Evolutionary conservation across 2,113 vertebrate species (phyloP).

Genomic region (Neoarius graeffei): DNA sequence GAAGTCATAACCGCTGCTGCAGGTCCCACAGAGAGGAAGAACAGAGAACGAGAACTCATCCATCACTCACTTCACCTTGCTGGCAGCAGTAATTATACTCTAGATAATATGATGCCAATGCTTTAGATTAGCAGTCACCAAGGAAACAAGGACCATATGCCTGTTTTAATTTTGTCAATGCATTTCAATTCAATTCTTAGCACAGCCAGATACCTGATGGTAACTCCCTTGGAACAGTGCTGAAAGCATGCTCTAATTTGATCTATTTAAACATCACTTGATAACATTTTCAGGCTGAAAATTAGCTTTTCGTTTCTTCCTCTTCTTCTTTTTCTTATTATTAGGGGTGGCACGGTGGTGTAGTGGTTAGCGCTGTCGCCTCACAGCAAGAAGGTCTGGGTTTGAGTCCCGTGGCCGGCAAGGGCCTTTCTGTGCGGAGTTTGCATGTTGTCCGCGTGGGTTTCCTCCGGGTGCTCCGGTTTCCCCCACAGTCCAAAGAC

Average conservation of each 20-base stretch:
- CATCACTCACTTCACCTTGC: constrained; percentile 26
- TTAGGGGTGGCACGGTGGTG: no score
- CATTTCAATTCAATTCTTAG: constrained; percentile 27
- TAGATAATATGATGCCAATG: constrained; percentile 29
- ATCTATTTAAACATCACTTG: neutral
- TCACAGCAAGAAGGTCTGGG: no score
- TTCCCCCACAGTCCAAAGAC: no score
- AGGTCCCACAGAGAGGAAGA: neutral
- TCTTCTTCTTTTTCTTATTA: neutral
- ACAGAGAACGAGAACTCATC: neutral
- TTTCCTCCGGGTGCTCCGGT: no score
- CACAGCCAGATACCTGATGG: constrained; percentile 2
- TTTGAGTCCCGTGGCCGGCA: no score
- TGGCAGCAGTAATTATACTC: constrained; percentile 41
- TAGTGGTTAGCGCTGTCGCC: no score
- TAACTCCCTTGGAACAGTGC: neutral
- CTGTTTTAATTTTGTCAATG: constrained; percentile 30
- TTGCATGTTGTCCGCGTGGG: no score
- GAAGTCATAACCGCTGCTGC: neutral
- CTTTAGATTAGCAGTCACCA: constrained; percentile 29
- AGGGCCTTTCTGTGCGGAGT: no score
- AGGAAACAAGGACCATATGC: constrained; percentile 46
- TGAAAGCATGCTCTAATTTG: neutral
- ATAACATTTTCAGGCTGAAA: neutral
- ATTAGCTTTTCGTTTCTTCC: neutral